Conservation (phyloP, 2,113 vertebrate species). For the Verasper variegatus region DNA sequence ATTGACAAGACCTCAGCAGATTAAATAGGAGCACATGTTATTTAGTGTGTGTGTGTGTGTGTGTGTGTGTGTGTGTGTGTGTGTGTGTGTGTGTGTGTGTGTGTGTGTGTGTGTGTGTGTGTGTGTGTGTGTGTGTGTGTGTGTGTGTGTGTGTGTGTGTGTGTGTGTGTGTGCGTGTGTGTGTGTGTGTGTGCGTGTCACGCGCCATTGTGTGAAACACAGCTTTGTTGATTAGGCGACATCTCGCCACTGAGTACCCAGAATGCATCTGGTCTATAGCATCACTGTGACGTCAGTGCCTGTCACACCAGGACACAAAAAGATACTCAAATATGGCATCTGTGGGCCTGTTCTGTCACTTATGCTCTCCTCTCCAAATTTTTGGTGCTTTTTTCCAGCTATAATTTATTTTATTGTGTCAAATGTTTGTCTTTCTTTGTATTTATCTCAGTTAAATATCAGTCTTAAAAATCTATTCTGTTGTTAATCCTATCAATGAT, state of each 20-base stretch:
- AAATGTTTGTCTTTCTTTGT: neutral
- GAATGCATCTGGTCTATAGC: slow-evolving; percentile 67
- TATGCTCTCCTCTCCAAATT: neutral
- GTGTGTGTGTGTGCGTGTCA: neutral
- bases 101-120: neutral
- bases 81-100: neutral
- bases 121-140: neutral
- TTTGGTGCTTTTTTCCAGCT: neutral
- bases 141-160: neutral
- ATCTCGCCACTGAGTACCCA: slow-evolving; percentile 70
- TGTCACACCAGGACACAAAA: slow-evolving; percentile 64
- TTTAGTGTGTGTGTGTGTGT: neutral
- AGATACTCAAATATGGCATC: slow-evolving; percentile 35
- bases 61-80: neutral
- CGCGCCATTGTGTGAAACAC: slow-evolving; percentile 59
- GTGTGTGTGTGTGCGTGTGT: neutral
- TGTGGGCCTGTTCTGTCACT: slow-evolving; percentile 24
- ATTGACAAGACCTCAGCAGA: neutral
- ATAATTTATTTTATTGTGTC: neutral
- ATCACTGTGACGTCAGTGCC: slow-evolving; percentile 65
- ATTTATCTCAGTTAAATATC: neutral
- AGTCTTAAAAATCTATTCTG: neutral
- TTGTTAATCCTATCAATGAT: neutral
- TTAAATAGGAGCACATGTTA: neutral
- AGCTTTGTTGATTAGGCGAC: slow-evolving; percentile 75